Percentiles rank a stretch among this genome's conserved stretches.
phyloP scores from a whole-genome alignment of 2,797 vertebrate species.

The Centroberyx gerrardi region DNA sequence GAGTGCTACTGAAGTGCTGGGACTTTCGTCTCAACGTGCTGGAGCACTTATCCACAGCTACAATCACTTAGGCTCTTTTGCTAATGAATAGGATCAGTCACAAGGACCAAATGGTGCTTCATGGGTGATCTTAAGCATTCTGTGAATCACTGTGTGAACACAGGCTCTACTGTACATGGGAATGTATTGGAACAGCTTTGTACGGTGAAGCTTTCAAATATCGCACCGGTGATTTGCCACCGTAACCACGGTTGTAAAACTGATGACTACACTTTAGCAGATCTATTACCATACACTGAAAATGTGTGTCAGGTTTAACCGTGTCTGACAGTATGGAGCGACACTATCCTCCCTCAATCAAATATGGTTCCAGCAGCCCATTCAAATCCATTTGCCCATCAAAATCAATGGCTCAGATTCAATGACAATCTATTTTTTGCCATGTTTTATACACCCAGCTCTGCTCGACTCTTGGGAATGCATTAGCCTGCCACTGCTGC shows the following conservation, averaged over 20 bases:
- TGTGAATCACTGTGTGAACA: conserved; percentile 42
- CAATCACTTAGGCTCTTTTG: conserved; percentile 66
- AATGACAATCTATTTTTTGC: conserved; percentile 30
- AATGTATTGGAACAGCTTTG: background rate
- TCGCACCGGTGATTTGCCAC: conserved; percentile 25
- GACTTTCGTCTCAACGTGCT: conserved; percentile 41
- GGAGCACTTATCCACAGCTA: conserved; percentile 70
- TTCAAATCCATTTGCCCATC: conserved; percentile 67
- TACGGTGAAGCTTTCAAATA: conserved; percentile 24
- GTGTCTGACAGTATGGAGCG: conserved; percentile 39
- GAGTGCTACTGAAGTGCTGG: conserved; percentile 39
- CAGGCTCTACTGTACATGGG: conserved; percentile 38
- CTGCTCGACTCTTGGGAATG: conserved; percentile 45
- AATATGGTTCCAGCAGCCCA: conserved; percentile 44
- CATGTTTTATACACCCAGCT: conserved; percentile 39
- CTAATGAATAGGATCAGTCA: conserved; percentile 74
- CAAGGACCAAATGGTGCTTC: conserved; percentile 43
- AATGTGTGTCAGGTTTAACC: conserved; percentile 51
- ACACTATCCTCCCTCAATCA: conserved; percentile 35
- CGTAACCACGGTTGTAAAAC: conserved; percentile 31
- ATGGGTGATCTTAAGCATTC: conserved; percentile 61
- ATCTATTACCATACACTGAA: conserved; percentile 47
- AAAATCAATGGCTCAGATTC: conserved; percentile 64
- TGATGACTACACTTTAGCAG: conserved; percentile 25
- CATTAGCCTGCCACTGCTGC: conserved; percentile 44